Evolutionary conservation across 1,140 invertebrate genomes (phyloP).

Genomic region (Prorops nasuta): DNA sequence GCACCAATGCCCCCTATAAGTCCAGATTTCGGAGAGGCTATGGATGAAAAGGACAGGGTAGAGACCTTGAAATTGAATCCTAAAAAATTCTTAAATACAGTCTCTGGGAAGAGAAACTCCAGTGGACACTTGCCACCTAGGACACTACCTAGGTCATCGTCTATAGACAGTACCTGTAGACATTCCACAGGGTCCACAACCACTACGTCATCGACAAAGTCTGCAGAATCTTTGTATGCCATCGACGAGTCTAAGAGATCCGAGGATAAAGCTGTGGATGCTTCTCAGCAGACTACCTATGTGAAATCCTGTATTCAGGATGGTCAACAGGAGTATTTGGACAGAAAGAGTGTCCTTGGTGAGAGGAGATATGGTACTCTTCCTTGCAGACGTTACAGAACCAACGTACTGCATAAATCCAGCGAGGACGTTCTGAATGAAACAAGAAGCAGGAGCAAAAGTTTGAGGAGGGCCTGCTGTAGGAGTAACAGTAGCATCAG

Average conservation of each 20-base stretch:
- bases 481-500: constrained; percentile 24
- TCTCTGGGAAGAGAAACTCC: constrained; percentile 28
- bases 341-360: constrained; percentile 3
- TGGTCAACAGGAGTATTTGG: neutral
- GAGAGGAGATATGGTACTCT: constrained; percentile 42
- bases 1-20: constrained; percentile 47
- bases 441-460: constrained; percentile 22
- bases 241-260: constrained; percentile 34
- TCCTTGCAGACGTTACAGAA: constrained; percentile 30
- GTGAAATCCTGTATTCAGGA: too few relatives aligned
- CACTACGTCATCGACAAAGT: constrained; percentile 41
- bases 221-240: constrained; percentile 43
- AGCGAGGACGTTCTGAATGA: constrained; percentile 42
- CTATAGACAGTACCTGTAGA: constrained; percentile 42
- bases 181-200: constrained; percentile 41
- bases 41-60: constrained; percentile 1
- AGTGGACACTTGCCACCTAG: constrained; percentile 38
- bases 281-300: too few relatives aligned
- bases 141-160: constrained; percentile 38
- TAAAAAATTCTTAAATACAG: too few relatives aligned
- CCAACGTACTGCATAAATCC: constrained; percentile 38
- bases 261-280: constrained; percentile 15
- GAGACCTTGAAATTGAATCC: neutral
- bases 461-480: constrained; percentile 24
- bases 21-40: constrained; percentile 20